Evolutionary conservation across 2,797 vertebrate genomes (phyloP).

Genomic region (Ficedula albicollis): DNA sequence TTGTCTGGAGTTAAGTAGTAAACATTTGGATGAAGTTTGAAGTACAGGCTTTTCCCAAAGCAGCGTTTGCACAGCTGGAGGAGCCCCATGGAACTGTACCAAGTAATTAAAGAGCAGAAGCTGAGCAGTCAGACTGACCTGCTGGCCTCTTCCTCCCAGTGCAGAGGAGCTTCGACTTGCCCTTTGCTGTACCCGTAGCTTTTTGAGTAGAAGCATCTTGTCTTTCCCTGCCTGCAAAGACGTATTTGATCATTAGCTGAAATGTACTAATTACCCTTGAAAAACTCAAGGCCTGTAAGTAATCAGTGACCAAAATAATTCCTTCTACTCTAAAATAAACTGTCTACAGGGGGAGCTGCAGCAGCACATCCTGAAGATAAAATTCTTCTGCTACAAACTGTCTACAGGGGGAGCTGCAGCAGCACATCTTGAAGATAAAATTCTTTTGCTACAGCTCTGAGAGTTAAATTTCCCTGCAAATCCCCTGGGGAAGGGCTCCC

Average conservation of each 20-base stretch:
- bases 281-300: neutral
- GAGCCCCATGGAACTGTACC: rapidly evolving
- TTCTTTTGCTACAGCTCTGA: neutral
- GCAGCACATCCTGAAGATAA: neutral
- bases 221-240: conserved; percentile 87
- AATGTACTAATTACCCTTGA: neutral
- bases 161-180: rapidly evolving
- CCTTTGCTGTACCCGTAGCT: conserved; percentile 72
- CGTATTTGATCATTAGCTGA: neutral
- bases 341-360: neutral
- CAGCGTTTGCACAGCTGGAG: neutral
- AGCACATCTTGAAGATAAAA: neutral
- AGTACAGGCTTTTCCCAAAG: neutral
- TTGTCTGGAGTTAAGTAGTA: neutral
- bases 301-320: neutral
- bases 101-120: neutral
- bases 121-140: conserved; percentile 54
- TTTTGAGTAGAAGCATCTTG: conserved; percentile 86
- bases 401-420: neutral
- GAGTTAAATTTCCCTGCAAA: neutral
- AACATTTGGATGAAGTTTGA: neutral
- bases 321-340: neutral
- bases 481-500: neutral
- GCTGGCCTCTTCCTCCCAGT: neutral
- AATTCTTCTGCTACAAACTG: neutral